phyloP scores from a whole-genome alignment of 1,140 invertebrate genomes.

The Magallana gigas region DNA sequence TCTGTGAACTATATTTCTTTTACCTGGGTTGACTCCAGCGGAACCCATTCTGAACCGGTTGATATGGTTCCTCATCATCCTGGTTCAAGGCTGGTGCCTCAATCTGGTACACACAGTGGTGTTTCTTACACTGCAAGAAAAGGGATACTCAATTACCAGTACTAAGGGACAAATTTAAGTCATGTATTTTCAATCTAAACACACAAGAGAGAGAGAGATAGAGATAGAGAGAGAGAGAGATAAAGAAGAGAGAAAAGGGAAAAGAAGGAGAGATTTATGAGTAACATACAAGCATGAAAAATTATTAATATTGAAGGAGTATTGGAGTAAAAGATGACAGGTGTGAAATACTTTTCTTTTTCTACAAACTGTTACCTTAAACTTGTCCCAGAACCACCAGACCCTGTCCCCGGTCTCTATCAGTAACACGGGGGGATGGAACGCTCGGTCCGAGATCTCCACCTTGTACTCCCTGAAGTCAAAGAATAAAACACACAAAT shows the following conservation, averaged over 20 bases:
- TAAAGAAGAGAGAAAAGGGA: not conserved
- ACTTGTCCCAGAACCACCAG: constrained; percentile 78
- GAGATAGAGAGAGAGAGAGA: not conserved
- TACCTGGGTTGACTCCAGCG: constrained; percentile 76
- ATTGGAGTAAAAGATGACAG: too few species aligned
- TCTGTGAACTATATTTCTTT: not conserved
- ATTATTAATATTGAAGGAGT: too few species aligned
- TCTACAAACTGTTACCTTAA: constrained; percentile 64
- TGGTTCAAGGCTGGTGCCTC: constrained; percentile 72
- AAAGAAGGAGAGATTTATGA: too few species aligned
- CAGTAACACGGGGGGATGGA: constrained; percentile 76
- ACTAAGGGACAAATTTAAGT: too few species aligned
- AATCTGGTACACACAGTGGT: constrained; percentile 78
- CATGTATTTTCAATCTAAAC: too few species aligned
- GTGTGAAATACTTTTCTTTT: too few species aligned
- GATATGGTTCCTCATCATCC: constrained; percentile 74
- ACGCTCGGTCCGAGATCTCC: constrained; percentile 75
- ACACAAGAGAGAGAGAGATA: not conserved
- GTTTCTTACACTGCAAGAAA: constrained; percentile 74
- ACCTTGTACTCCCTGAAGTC: constrained; percentile 75
- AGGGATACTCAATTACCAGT: not conserved
- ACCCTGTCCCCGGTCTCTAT: constrained; percentile 78
- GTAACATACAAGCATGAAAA: too few species aligned
- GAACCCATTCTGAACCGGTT: constrained; percentile 77
- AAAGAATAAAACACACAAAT: constrained; percentile 14